Base-by-base conservation (phyloP, 1,140 invertebrate genomes). In the Thalassaphorura encarpata region DNA sequence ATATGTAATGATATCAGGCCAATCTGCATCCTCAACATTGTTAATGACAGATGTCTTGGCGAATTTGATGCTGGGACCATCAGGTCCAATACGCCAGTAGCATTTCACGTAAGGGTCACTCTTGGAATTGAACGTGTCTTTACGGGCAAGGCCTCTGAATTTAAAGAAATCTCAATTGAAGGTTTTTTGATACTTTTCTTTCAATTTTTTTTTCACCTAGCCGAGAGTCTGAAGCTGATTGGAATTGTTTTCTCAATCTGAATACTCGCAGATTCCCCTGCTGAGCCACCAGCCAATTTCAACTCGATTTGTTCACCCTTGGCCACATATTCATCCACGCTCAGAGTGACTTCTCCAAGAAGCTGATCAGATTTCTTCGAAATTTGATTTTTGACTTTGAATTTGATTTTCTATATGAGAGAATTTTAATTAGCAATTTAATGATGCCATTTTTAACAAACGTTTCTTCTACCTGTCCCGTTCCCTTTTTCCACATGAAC, bases 401-500 rank as follows among this genome's bases (percentile, higher is more conserved):
- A 11, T 11, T 36, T 36, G 11, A 11, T 11, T 11, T 11, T 36
- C 33, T 36, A 36, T 36, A 11, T n/a, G n/a, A 36, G n/a, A 36
- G 11, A 36, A 36, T 11, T 36, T 11, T 11, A 36, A 36, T 36
- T 11, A n/a, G 11, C 11, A 36, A n/a, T 11, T n/a, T 11, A 36
- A 36, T 36, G 33, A 36, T n/a, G n/a, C 11, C 11, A 36, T 11
- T 11, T 11, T 36, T 11, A 36, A 36, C 11, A 36, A 11, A n/a
- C n/a, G 33, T 36, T 11, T 11, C n/a, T 11, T n/a, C 11, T 36
- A 54, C 52, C 41, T 54, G 52, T 27, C 26, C 26, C 13, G 40
- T 54, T 43, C 52, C 52, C 41, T 54, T 54, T n/a, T 43, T 46
- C 52, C 52, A 54, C n/a, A 45, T 46, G 28, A 54, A 54, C 24